phyloP scores from a whole-genome alignment of 2,113 vertebrate genomes.

The Rostratula benghalensis region DNA sequence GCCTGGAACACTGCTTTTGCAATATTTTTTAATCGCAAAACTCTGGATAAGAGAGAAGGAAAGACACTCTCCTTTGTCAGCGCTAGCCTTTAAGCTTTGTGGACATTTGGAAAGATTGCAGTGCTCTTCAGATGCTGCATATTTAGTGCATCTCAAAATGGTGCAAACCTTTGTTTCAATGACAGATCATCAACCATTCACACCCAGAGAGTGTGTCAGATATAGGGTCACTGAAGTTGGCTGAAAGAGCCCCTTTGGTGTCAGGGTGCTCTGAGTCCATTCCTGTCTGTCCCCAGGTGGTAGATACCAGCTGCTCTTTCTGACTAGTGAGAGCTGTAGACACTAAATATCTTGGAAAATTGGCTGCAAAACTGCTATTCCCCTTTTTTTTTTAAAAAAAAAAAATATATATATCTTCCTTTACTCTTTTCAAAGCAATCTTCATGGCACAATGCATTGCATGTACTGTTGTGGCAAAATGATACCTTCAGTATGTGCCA shows the following conservation, averaged over 20 bases:
- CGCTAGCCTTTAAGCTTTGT: not conserved
- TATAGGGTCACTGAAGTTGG: not conserved
- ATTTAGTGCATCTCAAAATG: constrained; percentile 8
- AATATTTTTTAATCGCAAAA: not conserved
- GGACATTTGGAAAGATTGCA: not conserved
- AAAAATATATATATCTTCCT: not conserved
- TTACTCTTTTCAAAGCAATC: constrained; percentile 17
- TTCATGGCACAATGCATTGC: not conserved
- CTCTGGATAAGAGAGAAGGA: not conserved
- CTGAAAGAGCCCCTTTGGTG: not conserved
- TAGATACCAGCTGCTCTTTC: not conserved
- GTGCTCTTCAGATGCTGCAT: not conserved
- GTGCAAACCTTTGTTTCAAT: not conserved
- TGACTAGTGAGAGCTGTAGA: not conserved
- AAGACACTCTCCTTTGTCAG: not conserved
- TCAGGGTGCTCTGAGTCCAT: not conserved
- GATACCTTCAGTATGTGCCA: not conserved
- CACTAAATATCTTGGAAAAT: not conserved
- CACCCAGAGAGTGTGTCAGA: not conserved
- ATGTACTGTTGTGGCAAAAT: not conserved
- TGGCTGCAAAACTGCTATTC: not conserved
- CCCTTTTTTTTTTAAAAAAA: not conserved
- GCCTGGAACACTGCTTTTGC: not conserved
- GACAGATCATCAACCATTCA: not conserved
- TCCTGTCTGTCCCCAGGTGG: not conserved